Percentiles rank a stretch among this genome's conserved stretches.
These are phyloP conservation scores for Girardinichthys multiradiatus DNA, from an alignment of 2,113 vertebrate species.

Conservation along the genomic window DNA sequence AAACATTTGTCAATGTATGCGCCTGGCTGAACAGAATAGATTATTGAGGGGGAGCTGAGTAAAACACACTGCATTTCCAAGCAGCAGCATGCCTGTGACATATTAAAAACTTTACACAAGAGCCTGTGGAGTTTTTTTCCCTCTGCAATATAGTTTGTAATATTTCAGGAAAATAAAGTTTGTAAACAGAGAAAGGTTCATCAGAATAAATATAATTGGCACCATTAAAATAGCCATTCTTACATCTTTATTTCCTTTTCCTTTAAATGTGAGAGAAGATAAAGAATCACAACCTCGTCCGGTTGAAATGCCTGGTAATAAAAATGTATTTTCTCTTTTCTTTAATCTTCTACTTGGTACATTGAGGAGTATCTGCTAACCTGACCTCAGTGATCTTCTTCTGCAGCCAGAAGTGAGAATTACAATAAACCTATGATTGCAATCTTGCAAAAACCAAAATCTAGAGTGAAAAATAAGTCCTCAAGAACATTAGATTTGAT, in stretches of 20 bases:
- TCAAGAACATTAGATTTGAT: too few relatives aligned
- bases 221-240: conserved; percentile 29
- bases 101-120: conserved; percentile 73
- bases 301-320: too few relatives aligned
- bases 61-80: conserved; percentile 80
- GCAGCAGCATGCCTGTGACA: conserved; percentile 77
- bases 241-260: not conserved
- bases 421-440: too few relatives aligned
- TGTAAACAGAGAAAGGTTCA: conserved; percentile 50
- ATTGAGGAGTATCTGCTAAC: too few relatives aligned
- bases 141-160: conserved; percentile 38
- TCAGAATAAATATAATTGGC: conserved; percentile 43
- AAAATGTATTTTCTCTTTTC: too few relatives aligned
- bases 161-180: conserved; percentile 66
- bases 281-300: too few relatives aligned
- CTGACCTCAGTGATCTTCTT: too few relatives aligned
- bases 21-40: conserved; percentile 83
- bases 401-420: too few relatives aligned
- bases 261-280: conserved; percentile 7
- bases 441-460: too few relatives aligned
- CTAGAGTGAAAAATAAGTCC: too few relatives aligned
- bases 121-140: conserved; percentile 29
- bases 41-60: conserved; percentile 80
- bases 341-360: too few relatives aligned
- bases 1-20: conserved; percentile 84